Percentiles rank a stretch among this genome's conserved stretches.
Evolutionary conservation across 2,888 invertebrate species (phyloP).

Genomic region (Clistopyga incitator): DNA sequence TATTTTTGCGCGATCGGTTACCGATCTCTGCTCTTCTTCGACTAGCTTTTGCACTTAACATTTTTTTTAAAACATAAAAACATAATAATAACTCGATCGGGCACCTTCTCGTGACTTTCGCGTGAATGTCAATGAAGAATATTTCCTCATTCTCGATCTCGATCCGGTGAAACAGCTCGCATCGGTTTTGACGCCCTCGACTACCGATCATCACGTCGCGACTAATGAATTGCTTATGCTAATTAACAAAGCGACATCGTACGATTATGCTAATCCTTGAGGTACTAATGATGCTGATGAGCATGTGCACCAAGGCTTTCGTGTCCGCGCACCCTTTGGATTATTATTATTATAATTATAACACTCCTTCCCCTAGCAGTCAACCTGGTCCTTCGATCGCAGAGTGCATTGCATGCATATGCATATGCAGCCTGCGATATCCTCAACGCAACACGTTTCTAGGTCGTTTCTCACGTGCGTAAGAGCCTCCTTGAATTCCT

Average conservation of each 20-base stretch:
- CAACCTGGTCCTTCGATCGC: slow-evolving; percentile 8
- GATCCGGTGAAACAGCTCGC: background rate
- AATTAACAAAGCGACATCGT: background rate
- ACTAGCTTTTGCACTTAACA: background rate
- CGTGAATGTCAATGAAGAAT: background rate
- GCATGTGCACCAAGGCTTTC: background rate
- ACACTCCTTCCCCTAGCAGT: background rate
- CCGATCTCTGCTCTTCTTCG: background rate
- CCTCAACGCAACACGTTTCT: slow-evolving; percentile 10
- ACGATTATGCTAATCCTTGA: slow-evolving; percentile 1
- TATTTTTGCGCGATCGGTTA: slow-evolving; percentile 23
- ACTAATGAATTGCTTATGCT: slow-evolving; percentile 21
- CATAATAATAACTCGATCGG: background rate
- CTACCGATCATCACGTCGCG: background rate
- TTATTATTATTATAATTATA: no score
- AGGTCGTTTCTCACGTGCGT: slow-evolving; percentile 27
- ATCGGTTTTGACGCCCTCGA: slow-evolving; percentile 12
- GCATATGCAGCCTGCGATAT: slow-evolving; percentile 1
- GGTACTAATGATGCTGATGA: background rate
- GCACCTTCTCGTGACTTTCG: background rate
- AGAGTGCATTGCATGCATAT: background rate
- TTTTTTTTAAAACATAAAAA: no score
- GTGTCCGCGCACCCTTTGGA: background rate
- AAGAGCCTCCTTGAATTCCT: slow-evolving; percentile 18
- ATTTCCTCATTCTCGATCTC: slow-evolving; percentile 11